Conservation (phyloP, 2,888 invertebrate genomes). For the Erebia palarica region DNA sequence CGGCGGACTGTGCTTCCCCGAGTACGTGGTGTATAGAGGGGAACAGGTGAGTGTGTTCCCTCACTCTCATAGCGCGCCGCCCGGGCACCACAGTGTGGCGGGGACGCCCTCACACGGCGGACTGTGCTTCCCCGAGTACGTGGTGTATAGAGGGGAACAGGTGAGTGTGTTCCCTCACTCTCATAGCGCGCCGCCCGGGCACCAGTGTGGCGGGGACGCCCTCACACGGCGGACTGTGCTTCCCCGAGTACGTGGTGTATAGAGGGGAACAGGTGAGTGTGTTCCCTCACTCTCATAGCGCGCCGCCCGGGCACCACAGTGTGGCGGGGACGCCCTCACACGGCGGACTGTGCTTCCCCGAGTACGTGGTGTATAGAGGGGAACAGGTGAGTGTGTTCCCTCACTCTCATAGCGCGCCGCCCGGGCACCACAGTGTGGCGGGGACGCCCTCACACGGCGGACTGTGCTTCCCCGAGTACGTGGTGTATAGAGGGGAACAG, state of each 20-base stretch:
- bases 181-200: constrained; percentile 93
- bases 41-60: constrained; percentile 20
- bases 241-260: constrained; percentile 98
- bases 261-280: constrained; percentile 63
- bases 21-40: constrained; percentile 95
- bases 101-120: constrained; percentile 93
- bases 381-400: constrained; percentile 5
- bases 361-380: constrained; percentile 95
- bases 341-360: constrained; percentile 96
- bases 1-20: constrained; percentile 96
- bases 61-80: neutral
- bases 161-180: neutral
- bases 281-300: neutral
- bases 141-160: constrained; percentile 87
- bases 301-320: neutral
- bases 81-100: too few species aligned
- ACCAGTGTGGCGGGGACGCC: constrained; percentile 97
- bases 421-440: constrained; percentile 98
- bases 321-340: constrained; percentile 86
- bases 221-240: constrained; percentile 94
- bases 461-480: constrained; percentile 96
- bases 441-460: constrained; percentile 96
- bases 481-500: constrained; percentile 88
- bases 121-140: constrained; percentile 96
- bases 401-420: constrained; percentile 85